Evolutionary conservation across 2,888 invertebrate species (phyloP), one percentile per base, ranked within the genome.

Genomic region (Pinctada fucata): DNA sequence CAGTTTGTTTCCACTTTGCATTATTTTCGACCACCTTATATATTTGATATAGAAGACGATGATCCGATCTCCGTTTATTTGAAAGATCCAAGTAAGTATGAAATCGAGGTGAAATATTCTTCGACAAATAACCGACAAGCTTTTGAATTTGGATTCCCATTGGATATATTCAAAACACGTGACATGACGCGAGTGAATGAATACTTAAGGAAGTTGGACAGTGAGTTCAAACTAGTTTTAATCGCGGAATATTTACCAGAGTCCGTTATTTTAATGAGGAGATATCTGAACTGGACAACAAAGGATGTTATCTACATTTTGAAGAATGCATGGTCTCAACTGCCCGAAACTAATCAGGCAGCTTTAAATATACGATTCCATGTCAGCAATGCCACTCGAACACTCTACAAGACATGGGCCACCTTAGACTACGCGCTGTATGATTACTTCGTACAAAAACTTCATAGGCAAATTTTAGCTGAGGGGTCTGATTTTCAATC

Each of bases 201-300:
- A 6, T 86, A 86, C 73, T 82, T 88, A 5, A 58, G 79, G 13
- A 79, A 82, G 16, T 78, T 87, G 10, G 82, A 86, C 52, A 82
- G 79, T 51, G 84, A 85, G 49, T 87, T 88, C 73, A 72, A 86
- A 73, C 68, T 88, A n/a, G 84, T 88, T 10, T 78, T 88, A n/a
- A 85, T 88, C 13, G 84, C 84, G 3, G 87, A 88, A 65, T 85
- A 85, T 77, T 87, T 87, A 63, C 84, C 85, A 49, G 88, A 88
- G 78, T 88, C 88, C 3, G 49, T 88, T 16, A 83, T 88, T 16
- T 64, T 88, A 13, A 79, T 88, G 75, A 83, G 82, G 51, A 72
- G 88, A 51, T 78, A 82, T 69, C 68, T 88, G 8, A 82, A 83
- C 48, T 88, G 88, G 88, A 69, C 72, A 4, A 72, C 85, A 3